phyloP scores from a whole-genome alignment of 2,797 vertebrate genomes.

The Chrosomus eos region DNA sequence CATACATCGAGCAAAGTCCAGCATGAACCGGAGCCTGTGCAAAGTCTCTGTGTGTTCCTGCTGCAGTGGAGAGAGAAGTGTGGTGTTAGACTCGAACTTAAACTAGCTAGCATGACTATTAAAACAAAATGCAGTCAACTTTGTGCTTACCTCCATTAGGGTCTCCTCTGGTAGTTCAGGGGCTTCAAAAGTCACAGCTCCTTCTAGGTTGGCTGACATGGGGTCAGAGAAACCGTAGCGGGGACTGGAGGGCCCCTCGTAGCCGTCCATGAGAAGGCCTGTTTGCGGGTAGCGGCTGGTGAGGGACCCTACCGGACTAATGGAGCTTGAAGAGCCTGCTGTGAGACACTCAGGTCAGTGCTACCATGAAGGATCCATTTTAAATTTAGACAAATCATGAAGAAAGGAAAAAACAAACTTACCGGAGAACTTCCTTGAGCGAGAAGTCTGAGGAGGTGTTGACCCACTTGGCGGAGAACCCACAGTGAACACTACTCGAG shows the following conservation, averaged over 20 bases:
- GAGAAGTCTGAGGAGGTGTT: slow-evolving; percentile 85
- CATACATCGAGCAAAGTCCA: slow-evolving; percentile 88
- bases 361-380: background rate
- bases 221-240: slow-evolving; percentile 85
- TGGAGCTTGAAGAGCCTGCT: slow-evolving; percentile 89
- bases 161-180: slow-evolving; percentile 97
- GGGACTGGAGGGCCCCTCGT: slow-evolving; percentile 83
- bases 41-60: slow-evolving; percentile 95
- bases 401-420: slow-evolving; percentile 36
- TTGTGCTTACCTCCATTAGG: slow-evolving; percentile 91
- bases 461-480: slow-evolving; percentile 92
- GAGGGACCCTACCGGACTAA: slow-evolving; percentile 88
- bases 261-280: slow-evolving; percentile 80
- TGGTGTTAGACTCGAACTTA: background rate
- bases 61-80: slow-evolving; percentile 70
- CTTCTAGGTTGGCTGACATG: slow-evolving; percentile 65
- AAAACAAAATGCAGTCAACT: background rate
- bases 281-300: slow-evolving; percentile 82
- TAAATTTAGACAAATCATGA: background rate
- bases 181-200: slow-evolving; percentile 88
- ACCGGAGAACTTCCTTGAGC: slow-evolving; percentile 93
- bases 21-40: slow-evolving; percentile 87
- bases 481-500: slow-evolving; percentile 93
- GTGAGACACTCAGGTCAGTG: slow-evolving; percentile 22
- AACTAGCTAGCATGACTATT: background rate